These are phyloP conservation scores for Jordanella pulchra DNA, from an alignment of 2,797 vertebrate genomes.

Conservation along the genomic window DNA sequence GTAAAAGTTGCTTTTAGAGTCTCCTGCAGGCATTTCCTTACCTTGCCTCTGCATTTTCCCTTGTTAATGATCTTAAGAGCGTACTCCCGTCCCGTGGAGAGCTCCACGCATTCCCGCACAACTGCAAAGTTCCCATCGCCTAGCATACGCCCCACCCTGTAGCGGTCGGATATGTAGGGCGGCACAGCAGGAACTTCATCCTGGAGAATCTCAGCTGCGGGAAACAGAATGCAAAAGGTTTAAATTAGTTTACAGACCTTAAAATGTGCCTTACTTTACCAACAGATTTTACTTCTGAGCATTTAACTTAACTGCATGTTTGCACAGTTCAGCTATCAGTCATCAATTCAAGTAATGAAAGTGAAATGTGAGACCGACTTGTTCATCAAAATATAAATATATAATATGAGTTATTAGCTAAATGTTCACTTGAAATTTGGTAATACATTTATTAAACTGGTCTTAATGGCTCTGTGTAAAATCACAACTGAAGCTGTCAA, in stretches of 20 bases:
- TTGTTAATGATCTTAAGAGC: slow-evolving; percentile 99
- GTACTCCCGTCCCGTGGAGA: slow-evolving; percentile 92
- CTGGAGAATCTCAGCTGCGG: slow-evolving; percentile 81
- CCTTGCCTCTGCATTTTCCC: slow-evolving; percentile 98
- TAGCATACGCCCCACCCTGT: slow-evolving; percentile 94
- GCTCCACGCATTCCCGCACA: slow-evolving; percentile 94
- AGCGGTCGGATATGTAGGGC: slow-evolving; percentile 90
- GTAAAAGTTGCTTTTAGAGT: background rate
- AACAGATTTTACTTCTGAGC: background rate
- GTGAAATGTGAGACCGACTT: slow-evolving; percentile 9
- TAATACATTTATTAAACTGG: background rate
- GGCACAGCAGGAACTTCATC: slow-evolving; percentile 93
- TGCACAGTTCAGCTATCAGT: slow-evolving; percentile 7
- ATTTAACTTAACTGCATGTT: background rate
- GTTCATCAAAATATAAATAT: slow-evolving; percentile 25
- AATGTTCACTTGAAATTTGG: slow-evolving; percentile 6
- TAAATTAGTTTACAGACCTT: background rate
- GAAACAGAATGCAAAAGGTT: slow-evolving; percentile 4
- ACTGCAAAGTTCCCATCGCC: slow-evolving; percentile 98
- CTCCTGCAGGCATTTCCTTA: slow-evolving; percentile 62
- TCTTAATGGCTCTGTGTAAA: slow-evolving; percentile 6
- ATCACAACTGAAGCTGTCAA: slow-evolving; percentile 22
- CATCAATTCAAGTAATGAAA: slow-evolving; percentile 20
- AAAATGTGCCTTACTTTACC: background rate
- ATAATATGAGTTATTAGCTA: slow-evolving; percentile 8